phyloP scores from a whole-genome alignment of 1,140 invertebrate genomes.

The Xylocopa sonorina region DNA sequence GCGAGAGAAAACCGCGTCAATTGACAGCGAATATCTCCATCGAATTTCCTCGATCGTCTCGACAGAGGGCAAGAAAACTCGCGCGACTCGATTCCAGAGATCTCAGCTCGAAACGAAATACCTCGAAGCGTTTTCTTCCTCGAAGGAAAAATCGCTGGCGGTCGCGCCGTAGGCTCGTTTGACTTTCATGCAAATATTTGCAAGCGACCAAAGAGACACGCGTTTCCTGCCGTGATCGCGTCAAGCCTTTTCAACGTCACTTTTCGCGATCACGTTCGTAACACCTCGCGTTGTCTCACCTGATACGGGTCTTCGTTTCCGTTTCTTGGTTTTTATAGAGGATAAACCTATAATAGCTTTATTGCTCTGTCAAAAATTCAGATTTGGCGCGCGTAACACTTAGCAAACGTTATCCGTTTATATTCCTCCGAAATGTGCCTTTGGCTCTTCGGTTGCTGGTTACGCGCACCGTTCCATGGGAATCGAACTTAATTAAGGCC shows the following conservation, averaged over 20 bases:
- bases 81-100: background rate
- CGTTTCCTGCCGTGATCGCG: background rate
- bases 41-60: background rate
- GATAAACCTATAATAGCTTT: too few relatives aligned
- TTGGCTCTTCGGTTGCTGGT: background rate
- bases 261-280: too few relatives aligned
- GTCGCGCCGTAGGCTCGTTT: background rate
- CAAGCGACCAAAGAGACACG: background rate
- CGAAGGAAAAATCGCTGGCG: background rate
- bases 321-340: too few relatives aligned
- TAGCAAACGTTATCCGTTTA: background rate
- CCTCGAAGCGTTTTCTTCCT: background rate
- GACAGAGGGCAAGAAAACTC: background rate
- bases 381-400: too few relatives aligned
- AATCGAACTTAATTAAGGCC: conserved; percentile 16
- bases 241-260: background rate
- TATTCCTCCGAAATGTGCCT: background rate
- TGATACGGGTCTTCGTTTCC: too few relatives aligned
- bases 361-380: too few relatives aligned
- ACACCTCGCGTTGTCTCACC: too few relatives aligned
- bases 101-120: background rate
- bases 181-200: background rate
- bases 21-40: background rate
- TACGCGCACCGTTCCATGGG: background rate
- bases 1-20: background rate